phyloP scores from a whole-genome alignment of 2,888 invertebrate genomes.

The Resseliella maxima region DNA sequence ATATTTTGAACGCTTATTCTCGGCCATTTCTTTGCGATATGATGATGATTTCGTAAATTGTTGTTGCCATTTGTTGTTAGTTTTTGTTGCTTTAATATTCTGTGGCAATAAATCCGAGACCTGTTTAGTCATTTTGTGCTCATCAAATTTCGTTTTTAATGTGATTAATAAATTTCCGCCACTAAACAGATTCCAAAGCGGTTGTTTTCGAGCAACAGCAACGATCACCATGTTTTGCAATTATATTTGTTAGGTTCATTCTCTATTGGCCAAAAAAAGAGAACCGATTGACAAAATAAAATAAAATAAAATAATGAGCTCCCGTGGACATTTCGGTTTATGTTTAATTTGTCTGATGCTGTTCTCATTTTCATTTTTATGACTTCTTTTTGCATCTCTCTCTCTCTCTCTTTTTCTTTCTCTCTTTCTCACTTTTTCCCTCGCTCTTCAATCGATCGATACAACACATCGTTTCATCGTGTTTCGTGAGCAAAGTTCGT shows the following conservation, averaged over 20 bases:
- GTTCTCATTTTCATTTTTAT: conserved; percentile 53
- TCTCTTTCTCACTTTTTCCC: neutral
- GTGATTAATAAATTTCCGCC: conserved; percentile 46
- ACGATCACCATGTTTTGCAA: conserved; percentile 42
- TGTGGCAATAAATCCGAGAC: conserved; percentile 18
- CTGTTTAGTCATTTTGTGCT: conserved; percentile 51
- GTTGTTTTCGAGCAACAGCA: neutral
- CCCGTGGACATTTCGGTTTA: conserved; percentile 53
- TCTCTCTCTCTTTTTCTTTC: neutral
- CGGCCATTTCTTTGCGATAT: neutral
- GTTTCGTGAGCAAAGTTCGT: neutral
- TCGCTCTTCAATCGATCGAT: neutral
- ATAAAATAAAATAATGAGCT: conserved; percentile 54
- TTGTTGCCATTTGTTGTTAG: neutral
- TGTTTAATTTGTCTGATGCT: conserved; percentile 53
- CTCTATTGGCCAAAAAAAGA: conserved; percentile 34
- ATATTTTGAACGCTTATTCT: neutral
- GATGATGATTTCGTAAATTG: neutral
- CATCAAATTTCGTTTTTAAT: conserved; percentile 46
- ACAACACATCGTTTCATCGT: neutral
- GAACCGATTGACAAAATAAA: conserved; percentile 53
- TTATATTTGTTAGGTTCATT: conserved; percentile 14
- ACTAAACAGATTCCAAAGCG: conserved; percentile 19
- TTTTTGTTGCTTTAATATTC: neutral
- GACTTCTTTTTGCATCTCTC: conserved; percentile 50